phyloP scores from a whole-genome alignment of 2,888 invertebrate genomes.

The Cosmia pyralina region DNA sequence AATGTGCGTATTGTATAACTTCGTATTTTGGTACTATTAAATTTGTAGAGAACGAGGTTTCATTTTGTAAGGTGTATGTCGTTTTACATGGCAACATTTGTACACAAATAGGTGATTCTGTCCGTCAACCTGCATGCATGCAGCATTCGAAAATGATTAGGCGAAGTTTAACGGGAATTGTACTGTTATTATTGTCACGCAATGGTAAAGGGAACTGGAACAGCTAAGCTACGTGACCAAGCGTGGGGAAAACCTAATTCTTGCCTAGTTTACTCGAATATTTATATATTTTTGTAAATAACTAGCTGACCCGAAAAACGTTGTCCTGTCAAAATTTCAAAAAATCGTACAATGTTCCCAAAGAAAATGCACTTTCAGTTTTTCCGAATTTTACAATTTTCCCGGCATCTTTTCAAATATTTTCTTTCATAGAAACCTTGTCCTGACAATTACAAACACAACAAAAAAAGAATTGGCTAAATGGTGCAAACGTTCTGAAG shows the following conservation, averaged over 20 bases:
- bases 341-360: too few species aligned
- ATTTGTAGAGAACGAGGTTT: constrained; percentile 2
- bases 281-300: neutral
- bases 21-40: constrained; percentile 3
- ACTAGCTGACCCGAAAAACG: too few species aligned
- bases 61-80: constrained; percentile 1
- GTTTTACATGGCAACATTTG: constrained; percentile 19
- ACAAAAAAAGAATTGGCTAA: too few species aligned
- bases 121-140: constrained; percentile 39
- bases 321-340: too few species aligned
- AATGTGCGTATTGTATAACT: constrained; percentile 32
- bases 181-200: constrained; percentile 48
- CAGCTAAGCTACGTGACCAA: constrained; percentile 29
- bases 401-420: too few species aligned
- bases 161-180: constrained; percentile 44
- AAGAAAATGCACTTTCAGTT: too few species aligned
- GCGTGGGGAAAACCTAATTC: constrained; percentile 46
- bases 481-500: too few species aligned
- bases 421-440: too few species aligned
- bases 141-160: constrained; percentile 52
- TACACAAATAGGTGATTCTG: constrained; percentile 12
- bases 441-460: too few species aligned
- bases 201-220: constrained; percentile 44
- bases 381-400: too few species aligned
- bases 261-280: neutral